phyloP scores from a whole-genome alignment of 2,113 vertebrate genomes.

The Dasyprocta punctata region DNA sequence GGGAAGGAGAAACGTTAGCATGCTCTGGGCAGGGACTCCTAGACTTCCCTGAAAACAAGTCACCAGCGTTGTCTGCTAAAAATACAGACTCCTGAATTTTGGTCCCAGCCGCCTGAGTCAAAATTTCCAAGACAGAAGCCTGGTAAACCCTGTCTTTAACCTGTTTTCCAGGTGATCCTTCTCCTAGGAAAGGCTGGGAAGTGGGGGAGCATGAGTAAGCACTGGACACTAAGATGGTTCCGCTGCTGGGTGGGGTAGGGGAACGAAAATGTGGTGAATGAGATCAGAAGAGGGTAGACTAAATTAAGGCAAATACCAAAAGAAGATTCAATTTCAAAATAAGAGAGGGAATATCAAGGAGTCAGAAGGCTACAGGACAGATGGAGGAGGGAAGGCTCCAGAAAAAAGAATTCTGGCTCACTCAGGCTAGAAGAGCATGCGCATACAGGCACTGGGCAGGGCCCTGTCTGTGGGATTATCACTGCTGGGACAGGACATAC shows the following conservation, averaged over 20 bases:
- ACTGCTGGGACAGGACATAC: background rate
- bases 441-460: background rate
- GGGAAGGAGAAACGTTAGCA: background rate
- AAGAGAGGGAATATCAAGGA: background rate
- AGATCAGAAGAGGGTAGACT: background rate
- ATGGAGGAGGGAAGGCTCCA: background rate
- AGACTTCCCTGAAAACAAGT: background rate
- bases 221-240: rapidly evolving
- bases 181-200: background rate
- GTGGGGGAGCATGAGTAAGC: background rate
- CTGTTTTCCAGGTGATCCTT: background rate
- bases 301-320: background rate
- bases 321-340: background rate
- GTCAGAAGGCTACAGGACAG: background rate
- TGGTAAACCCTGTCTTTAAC: background rate
- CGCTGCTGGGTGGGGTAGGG: rapidly evolving
- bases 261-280: background rate
- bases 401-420: background rate
- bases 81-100: background rate
- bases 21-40: background rate
- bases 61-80: background rate
- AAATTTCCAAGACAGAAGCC: background rate
- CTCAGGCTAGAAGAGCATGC: background rate
- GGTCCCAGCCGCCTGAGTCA: background rate
- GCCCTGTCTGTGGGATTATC: background rate